A percentile compares a stretch with the other conserved stretches of the same genome.
phyloP scores from a whole-genome alignment of 2,113 vertebrate species.

The Amia ocellicauda region DNA sequence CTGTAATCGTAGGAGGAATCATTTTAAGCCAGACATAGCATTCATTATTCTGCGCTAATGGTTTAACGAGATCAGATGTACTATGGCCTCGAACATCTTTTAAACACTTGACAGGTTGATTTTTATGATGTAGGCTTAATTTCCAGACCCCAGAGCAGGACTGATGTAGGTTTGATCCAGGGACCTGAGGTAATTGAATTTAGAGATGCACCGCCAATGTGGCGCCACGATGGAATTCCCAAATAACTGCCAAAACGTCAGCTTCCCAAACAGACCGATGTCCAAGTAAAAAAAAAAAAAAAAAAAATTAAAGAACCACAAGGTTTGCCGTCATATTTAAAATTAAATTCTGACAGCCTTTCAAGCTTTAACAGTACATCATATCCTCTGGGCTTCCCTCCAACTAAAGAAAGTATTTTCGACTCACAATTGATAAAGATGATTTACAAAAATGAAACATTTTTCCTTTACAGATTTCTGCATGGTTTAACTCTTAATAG shows the following conservation, averaged over 20 bases:
- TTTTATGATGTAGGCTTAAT: too few species aligned
- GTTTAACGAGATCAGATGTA: too few species aligned
- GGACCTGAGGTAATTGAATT: background rate
- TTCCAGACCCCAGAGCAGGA: background rate
- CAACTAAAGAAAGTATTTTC: background rate
- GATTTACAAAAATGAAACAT: too few species aligned
- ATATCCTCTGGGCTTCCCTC: background rate
- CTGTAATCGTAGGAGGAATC: too few species aligned
- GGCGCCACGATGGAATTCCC: background rate
- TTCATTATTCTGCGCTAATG: too few species aligned
- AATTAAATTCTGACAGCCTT: constrained; percentile 1
- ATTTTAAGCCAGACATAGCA: too few species aligned
- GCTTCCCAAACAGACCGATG: background rate
- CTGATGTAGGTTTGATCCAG: too few species aligned
- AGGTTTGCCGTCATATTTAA: background rate
- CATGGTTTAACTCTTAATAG: too few species aligned
- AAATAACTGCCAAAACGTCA: background rate
- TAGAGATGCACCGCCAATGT: background rate
- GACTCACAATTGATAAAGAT: too few species aligned
- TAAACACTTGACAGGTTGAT: background rate
- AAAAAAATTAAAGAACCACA: background rate
- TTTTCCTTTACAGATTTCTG: too few species aligned
- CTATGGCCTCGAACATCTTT: too few species aligned
- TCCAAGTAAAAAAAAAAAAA: background rate
- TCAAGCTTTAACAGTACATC: background rate